Base-by-base conservation (phyloP, 2,113 vertebrate genomes). In the Neomonachus schauinslandi region DNA sequence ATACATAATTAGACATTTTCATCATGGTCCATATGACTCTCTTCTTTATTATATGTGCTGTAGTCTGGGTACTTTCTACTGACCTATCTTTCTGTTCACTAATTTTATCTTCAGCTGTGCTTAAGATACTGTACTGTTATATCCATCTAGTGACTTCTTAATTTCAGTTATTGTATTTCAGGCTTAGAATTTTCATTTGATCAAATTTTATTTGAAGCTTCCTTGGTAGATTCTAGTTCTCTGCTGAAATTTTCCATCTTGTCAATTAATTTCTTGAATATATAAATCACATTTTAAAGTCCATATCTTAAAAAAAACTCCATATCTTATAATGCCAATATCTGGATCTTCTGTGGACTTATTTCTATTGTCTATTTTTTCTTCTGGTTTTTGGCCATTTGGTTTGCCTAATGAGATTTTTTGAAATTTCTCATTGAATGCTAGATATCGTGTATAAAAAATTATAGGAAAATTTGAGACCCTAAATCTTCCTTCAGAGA, bases 341-440 rank as follows among this genome's bases (percentile, higher is more conserved):
- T 49, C 28, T 88, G 36, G 31, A 42, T 79, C 15, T 91, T 86
- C 69, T 79, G 46, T 51, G 53, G 33, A 16, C 14, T 69, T 92
- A 71, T 76, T 91, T 74, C 36, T 55, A 55, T 80, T n/a, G 14
- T n/a, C 51, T 88, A 19, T 79, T 24, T 55, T 71, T 84, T n/a
- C 46, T 88, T 39, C 88, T 96, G 46, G 19, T 89, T 84, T 96
- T 97, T 16, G 79, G 63, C 22, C 46, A 89, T 96, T 84, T 85
- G 79, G 46, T 89, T 74, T 92, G 39, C 72, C 36, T 89, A 65
- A 19, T 84, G 26, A 79, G 36, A 65, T 71, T 26, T n/a, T 21
- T 16, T 85, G 63, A 96, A 72, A 61, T 82, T 76, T 76, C 39
- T 92, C 18, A 87, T 33, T 53, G 26, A 61, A 83, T 59, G 46